Percentiles rank a stretch among this genome's conserved stretches.
Evolutionary conservation across 2,888 invertebrate species (phyloP).

Genomic region (Epistrophe eligans): DNA sequence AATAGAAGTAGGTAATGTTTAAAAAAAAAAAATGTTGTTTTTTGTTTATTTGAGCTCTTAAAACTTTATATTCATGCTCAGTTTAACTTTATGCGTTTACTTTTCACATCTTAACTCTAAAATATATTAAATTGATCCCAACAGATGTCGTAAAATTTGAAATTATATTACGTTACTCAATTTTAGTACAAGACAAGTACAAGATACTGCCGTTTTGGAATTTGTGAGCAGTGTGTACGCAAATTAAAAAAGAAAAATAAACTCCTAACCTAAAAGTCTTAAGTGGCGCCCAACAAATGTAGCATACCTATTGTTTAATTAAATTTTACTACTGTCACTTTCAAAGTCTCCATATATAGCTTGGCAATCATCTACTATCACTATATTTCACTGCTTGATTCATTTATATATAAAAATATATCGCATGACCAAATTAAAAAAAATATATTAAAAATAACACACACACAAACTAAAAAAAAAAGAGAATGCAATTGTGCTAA

Average conservation of each 20-base stretch:
- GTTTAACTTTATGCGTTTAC: too few species aligned
- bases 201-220: too few species aligned
- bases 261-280: background rate
- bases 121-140: too few species aligned
- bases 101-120: too few species aligned
- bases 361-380: background rate
- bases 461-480: slow-evolving; percentile 31
- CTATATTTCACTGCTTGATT: slow-evolving; percentile 37
- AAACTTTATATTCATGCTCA: too few species aligned
- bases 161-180: too few species aligned
- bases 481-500: slow-evolving; percentile 63
- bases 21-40: too few species aligned
- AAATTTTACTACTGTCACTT: background rate
- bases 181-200: too few species aligned
- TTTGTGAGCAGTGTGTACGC: too few species aligned
- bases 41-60: too few species aligned
- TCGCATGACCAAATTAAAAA: background rate
- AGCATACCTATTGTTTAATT: too few species aligned
- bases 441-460: background rate
- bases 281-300: slow-evolving; percentile 4
- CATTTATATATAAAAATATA: background rate
- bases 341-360: background rate
- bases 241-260: background rate
- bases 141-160: too few species aligned
- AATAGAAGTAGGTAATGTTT: background rate